phyloP scores from a whole-genome alignment of 2,797 vertebrate genomes.

The Sciurus vulgaris region DNA sequence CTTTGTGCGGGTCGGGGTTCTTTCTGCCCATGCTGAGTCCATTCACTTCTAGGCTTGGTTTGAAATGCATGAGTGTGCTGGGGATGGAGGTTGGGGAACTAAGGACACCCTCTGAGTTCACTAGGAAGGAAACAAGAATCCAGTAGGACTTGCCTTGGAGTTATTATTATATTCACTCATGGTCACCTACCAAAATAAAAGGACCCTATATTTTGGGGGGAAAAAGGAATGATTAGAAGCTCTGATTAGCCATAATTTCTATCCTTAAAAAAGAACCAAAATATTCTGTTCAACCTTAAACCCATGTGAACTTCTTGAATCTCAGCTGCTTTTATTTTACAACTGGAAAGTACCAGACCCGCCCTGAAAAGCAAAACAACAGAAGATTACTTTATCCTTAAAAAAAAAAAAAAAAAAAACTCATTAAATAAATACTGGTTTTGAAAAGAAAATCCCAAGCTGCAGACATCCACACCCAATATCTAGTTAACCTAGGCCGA shows the following conservation, averaged over 20 bases:
- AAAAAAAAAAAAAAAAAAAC: slow-evolving; percentile 24
- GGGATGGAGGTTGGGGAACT: neutral
- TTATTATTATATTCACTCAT: slow-evolving; percentile 43
- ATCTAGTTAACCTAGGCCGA: slow-evolving; percentile 60
- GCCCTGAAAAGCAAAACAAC: slow-evolving; percentile 34
- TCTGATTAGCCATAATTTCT: slow-evolving; percentile 48
- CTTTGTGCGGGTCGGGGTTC: neutral
- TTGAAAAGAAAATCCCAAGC: slow-evolving; percentile 63
- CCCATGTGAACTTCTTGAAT: slow-evolving; percentile 27
- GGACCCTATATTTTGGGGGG: neutral
- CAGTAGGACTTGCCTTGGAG: neutral
- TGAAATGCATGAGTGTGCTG: neutral
- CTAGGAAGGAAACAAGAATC: slow-evolving; percentile 6
- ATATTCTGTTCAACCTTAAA: slow-evolving; percentile 50
- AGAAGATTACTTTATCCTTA: slow-evolving; percentile 45
- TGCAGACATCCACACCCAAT: slow-evolving; percentile 54
- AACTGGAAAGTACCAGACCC: slow-evolving; percentile 63
- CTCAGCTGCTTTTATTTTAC: slow-evolving; percentile 55
- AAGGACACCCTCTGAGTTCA: neutral
- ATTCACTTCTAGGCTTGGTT: slow-evolving; percentile 36
- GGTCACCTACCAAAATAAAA: slow-evolving; percentile 35
- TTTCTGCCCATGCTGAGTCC: neutral
- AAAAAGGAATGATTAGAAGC: slow-evolving; percentile 36
- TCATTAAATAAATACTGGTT: slow-evolving; percentile 69
- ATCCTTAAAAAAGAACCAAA: slow-evolving; percentile 32